Evolutionary conservation across 1,140 invertebrate species (phyloP).

Genomic region (Drosophila kanapiae): DNA sequence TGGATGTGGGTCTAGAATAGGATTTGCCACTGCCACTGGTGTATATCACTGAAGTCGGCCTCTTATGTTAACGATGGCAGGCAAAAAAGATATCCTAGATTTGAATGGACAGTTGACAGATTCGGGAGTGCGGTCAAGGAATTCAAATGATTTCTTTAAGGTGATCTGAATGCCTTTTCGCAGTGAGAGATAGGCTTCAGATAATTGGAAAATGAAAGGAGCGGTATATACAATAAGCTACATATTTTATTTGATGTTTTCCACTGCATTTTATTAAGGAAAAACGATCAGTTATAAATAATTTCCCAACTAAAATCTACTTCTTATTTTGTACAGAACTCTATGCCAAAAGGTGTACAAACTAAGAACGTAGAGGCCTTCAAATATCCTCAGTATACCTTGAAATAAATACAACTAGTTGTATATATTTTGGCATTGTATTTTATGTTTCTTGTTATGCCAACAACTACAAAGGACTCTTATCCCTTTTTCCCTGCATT

Average conservation of each 20-base stretch:
- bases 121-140: slow-evolving; percentile 1
- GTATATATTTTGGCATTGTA: neutral
- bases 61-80: slow-evolving; percentile 34
- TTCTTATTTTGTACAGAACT: neutral
- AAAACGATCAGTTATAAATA: neutral
- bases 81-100: neutral
- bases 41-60: neutral
- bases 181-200: too few species aligned
- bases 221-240: neutral
- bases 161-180: neutral
- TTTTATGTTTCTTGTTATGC: neutral
- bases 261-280: neutral
- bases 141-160: slow-evolving; percentile 1
- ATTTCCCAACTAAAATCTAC: neutral
- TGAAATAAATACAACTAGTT: neutral
- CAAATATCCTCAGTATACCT: neutral
- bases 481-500: slow-evolving; percentile 18
- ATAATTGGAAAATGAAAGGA: neutral
- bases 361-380: neutral
- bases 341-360: neutral
- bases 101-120: slow-evolving; percentile 17
- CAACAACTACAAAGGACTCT: neutral
- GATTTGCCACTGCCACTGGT: neutral
- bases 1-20: neutral
- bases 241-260: neutral